These are phyloP conservation scores for Pycnomerus fuliginosus DNA, from an alignment of 2,888 invertebrate genomes.

Conservation along the genomic window DNA sequence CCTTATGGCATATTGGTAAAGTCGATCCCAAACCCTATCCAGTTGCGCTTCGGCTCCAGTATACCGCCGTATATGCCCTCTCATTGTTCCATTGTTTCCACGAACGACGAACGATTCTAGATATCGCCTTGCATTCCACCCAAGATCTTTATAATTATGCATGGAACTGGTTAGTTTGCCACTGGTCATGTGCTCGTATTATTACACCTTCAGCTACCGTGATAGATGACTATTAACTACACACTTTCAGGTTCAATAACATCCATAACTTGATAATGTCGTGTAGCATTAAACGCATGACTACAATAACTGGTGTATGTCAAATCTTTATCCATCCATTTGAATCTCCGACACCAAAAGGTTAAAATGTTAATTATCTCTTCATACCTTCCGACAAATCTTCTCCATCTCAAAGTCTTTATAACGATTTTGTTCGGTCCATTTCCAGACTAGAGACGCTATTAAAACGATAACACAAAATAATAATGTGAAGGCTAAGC, in stretches of 20 bases:
- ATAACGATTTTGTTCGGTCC: too few species aligned
- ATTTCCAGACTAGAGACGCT: too few species aligned
- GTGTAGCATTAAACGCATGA: constrained; percentile 11
- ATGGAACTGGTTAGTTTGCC: constrained; percentile 26
- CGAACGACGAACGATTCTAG: constrained; percentile 17
- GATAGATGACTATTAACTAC: constrained; percentile 26
- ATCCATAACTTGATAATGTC: constrained; percentile 15
- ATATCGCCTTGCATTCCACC: constrained; percentile 22
- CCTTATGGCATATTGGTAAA: too few species aligned
- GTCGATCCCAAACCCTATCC: too few species aligned
- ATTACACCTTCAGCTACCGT: constrained; percentile 28
- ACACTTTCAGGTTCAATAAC: constrained; percentile 25
- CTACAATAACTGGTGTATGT: constrained; percentile 9
- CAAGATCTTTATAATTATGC: constrained; percentile 27
- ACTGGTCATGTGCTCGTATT: constrained; percentile 28
- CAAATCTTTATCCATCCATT: too few species aligned
- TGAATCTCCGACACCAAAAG: too few species aligned
- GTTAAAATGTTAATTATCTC: too few species aligned
- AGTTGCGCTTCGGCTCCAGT: too few species aligned
- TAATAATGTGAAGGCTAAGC: constrained; percentile 25
- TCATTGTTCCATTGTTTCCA: constrained; percentile 27
- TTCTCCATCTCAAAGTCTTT: too few species aligned
- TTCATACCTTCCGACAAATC: too few species aligned
- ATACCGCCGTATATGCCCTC: too few species aligned
- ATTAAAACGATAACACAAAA: too few species aligned